Percentiles rank a stretch among this genome's conserved stretches.
Evolutionary conservation across 2,888 invertebrate species (phyloP).

Genomic region (Geotrupes spiniger): DNA sequence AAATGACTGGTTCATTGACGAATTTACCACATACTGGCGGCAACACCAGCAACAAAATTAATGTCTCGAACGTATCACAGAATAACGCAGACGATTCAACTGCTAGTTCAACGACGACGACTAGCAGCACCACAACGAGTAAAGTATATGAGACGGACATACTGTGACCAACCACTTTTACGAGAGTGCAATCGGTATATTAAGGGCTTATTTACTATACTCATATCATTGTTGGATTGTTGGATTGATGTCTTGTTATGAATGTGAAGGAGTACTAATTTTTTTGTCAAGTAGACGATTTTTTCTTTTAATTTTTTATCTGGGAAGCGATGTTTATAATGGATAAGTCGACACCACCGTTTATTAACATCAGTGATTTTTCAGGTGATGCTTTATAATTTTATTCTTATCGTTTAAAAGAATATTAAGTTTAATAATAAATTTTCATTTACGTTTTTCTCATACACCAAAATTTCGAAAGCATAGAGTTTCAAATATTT

Average conservation of each 20-base stretch:
- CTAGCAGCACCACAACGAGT: conserved; percentile 60
- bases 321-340: no score
- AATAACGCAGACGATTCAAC: conserved; percentile 28
- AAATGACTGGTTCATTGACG: conserved; percentile 61
- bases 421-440: no score
- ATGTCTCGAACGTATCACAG: conserved; percentile 37
- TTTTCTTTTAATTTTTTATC: no score
- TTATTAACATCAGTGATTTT: no score
- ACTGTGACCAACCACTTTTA: conserved; percentile 65
- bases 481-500: no score
- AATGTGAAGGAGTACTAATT: conserved; percentile 7
- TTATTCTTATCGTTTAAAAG: no score
- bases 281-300: background rate
- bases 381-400: no score
- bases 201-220: conserved; percentile 22
- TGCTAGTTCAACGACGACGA: conserved; percentile 29
- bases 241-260: conserved; percentile 17
- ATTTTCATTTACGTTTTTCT: no score
- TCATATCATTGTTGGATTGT: conserved; percentile 22
- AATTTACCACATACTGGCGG: conserved; percentile 55
- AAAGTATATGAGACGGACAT: conserved; percentile 93
- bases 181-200: conserved; percentile 29
- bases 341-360: no score
- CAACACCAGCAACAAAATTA: conserved; percentile 37
- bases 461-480: no score